Percentiles rank a stretch among this genome's conserved stretches.
Evolutionary conservation across 2,888 invertebrate genomes (phyloP).

Genomic region (Pandemis heparana): DNA sequence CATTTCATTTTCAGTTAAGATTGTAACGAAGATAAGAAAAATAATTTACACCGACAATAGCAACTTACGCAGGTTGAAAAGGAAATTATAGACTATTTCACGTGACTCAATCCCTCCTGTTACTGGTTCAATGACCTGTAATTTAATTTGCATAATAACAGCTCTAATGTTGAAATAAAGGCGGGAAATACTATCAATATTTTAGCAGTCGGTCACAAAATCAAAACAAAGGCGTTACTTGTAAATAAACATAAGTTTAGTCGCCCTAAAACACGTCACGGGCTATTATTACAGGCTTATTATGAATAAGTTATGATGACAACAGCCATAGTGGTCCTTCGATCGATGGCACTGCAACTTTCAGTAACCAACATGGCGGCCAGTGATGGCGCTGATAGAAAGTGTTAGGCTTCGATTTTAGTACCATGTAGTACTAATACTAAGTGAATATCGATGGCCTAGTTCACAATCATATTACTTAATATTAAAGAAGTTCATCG

Average conservation of each 20-base stretch:
- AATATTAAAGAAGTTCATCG: no score
- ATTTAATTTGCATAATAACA: slow-evolving; percentile 21
- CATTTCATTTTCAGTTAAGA: neutral
- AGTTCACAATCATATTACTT: no score
- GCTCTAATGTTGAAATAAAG: neutral
- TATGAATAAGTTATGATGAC: slow-evolving; percentile 11
- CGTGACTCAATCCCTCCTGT: slow-evolving; percentile 11
- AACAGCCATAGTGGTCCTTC: slow-evolving; percentile 13
- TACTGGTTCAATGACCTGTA: slow-evolving; percentile 16
- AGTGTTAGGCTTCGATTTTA: neutral
- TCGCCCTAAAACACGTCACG: neutral
- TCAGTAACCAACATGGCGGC: slow-evolving; percentile 21
- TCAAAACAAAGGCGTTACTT: neutral
- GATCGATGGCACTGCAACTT: slow-evolving; percentile 32
- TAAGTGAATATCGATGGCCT: no score
- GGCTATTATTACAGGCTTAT: neutral
- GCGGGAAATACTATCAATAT: neutral
- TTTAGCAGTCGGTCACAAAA: neutral
- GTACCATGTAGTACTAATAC: neutral
- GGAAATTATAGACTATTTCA: slow-evolving; percentile 11
- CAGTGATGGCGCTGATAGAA: slow-evolving; percentile 3
- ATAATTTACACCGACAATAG: slow-evolving; percentile 1
- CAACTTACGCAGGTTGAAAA: neutral
- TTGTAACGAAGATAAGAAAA: slow-evolving; percentile 6
- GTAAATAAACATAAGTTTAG: slow-evolving; percentile 10